Base-by-base conservation (phyloP, 2,113 vertebrate species). In the Scomber colias region DNA sequence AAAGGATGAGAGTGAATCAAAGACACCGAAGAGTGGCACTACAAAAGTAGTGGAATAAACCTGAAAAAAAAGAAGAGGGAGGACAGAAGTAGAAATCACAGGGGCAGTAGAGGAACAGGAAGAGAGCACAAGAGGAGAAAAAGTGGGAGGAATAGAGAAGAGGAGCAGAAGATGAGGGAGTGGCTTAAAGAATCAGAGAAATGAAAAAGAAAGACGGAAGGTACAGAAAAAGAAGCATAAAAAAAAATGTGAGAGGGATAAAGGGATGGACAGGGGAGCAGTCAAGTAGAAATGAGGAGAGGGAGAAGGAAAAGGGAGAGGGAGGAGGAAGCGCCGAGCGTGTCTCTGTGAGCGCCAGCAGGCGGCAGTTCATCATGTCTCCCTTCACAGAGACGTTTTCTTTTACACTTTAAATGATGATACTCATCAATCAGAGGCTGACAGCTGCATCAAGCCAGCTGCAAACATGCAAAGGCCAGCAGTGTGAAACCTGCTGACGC, bases 321-420 rank as follows among this genome's bases (percentile, higher is more conserved):
- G 68, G 72, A 61, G 81, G 89, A 92, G 91, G 93, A 91, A 90
- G 87, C 87, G 88, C 91, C 90, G 94, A 95, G 95, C 90, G 87
- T 92, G 93, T 95, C 96, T 95, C 90, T 65, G 92, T 53, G 80
- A 93, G 93, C 92, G 92, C 95, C 96, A 96, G 95, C 96, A 96
- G 96, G 94, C 95, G 89, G 95, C 95, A 95, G 93, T 97, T 96
- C 94, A 97, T 97, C 96, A 95, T 92, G 95, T 96, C 94, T 94
- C 89, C 95, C 95, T 93, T 95, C 93, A 96, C 96, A 95, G 94
- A 97, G 96, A 96, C 95, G 95, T 96, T 97, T 97, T 98, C 96
- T 97, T 97, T 97, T 97, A 98, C 96, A 97, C 95, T 97, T 97
- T 96, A 98, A 97, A 96, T 95, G 95, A 98, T 96, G 96, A 96